phyloP scores from a whole-genome alignment of 2,113 vertebrate genomes.

The Leuciscus idus region DNA sequence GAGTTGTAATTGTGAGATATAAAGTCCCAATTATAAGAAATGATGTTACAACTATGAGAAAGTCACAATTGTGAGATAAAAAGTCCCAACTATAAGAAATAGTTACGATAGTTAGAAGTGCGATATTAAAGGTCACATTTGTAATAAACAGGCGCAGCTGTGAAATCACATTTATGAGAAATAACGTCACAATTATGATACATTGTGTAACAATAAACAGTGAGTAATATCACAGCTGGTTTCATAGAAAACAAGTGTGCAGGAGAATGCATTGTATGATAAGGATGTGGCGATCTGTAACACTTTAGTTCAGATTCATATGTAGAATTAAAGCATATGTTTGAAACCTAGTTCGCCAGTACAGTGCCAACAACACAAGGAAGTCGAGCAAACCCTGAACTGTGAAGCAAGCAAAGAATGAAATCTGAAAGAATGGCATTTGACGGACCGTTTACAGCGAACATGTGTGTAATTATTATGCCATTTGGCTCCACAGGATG shows the following conservation, averaged over 20 bases:
- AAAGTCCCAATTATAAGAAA: not conserved
- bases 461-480: constrained; percentile 34
- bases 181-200: not conserved
- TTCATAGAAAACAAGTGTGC: not conserved
- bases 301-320: not conserved
- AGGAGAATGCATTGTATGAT: not conserved
- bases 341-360: not conserved
- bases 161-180: not conserved
- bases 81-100: not conserved
- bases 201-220: too few species aligned
- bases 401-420: not conserved
- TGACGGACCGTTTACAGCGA: constrained; percentile 3
- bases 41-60: too few species aligned
- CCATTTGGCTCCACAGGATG: constrained; percentile 27
- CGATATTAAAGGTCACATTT: not conserved
- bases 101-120: not conserved
- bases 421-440: constrained; percentile 24
- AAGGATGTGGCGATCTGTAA: not conserved
- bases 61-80: not conserved
- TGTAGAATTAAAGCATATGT: not conserved
- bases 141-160: not conserved
- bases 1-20: not conserved
- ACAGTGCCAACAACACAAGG: not conserved
- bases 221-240: not conserved
- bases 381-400: not conserved